Evolutionary conservation across 2,797 vertebrate genomes (phyloP).

Genomic region (Syngnathus acus): DNA sequence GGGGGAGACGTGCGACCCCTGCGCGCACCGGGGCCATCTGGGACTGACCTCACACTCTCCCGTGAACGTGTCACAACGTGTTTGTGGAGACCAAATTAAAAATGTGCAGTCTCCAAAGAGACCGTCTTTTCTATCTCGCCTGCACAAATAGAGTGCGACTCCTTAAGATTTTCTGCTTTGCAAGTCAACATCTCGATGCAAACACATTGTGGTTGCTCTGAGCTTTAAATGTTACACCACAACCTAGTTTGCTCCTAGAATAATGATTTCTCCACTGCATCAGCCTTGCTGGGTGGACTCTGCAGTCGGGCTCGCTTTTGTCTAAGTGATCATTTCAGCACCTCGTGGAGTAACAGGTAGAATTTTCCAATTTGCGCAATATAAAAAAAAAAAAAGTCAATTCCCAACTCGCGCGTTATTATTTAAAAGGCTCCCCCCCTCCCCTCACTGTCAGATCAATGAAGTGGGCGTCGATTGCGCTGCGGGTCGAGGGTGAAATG

Average conservation of each 20-base stretch:
- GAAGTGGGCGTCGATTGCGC: conserved; percentile 2
- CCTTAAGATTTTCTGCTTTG: background rate
- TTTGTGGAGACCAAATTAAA: conserved; percentile 37
- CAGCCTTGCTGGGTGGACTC: background rate
- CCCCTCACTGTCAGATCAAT: background rate
- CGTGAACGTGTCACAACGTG: conserved; percentile 61
- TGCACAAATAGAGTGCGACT: conserved; percentile 38
- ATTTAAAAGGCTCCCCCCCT: background rate
- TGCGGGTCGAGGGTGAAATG: background rate
- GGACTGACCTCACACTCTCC: conserved; percentile 42
- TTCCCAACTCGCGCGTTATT: background rate
- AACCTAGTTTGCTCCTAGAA: background rate
- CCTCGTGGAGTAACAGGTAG: background rate
- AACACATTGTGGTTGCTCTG: background rate
- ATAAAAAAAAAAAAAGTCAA: background rate
- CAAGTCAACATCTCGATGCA: background rate
- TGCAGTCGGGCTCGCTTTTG: background rate
- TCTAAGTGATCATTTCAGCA: background rate
- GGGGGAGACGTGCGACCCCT: background rate
- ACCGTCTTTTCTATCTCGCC: conserved; percentile 9
- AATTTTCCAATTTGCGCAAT: background rate
- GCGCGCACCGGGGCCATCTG: conserved; percentile 33
- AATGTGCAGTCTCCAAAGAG: conserved; percentile 37
- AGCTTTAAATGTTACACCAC: background rate
- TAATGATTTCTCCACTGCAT: background rate